Conservation (phyloP, 2,888 invertebrate genomes). For the Orchesella flavescens region DNA sequence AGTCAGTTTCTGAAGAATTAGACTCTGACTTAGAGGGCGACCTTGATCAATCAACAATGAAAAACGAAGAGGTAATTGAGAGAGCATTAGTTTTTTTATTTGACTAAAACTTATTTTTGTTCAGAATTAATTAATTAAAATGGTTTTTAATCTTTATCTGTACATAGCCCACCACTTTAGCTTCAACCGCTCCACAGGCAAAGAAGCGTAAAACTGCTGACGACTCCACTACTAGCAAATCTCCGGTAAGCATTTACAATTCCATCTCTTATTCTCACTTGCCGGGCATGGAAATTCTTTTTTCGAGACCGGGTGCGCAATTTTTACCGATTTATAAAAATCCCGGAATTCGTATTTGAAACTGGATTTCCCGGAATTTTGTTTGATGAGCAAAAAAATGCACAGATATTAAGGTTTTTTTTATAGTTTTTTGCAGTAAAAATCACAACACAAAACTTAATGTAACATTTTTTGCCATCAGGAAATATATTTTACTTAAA, state of each 20-base stretch:
- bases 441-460: too few species aligned
- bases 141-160: slow-evolving; percentile 13
- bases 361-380: too few species aligned
- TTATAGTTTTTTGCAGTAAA: too few species aligned
- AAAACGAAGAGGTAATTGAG: slow-evolving; percentile 13
- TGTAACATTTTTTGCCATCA: too few species aligned
- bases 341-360: too few species aligned
- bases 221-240: not conserved
- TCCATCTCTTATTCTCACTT: too few species aligned
- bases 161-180: not conserved
- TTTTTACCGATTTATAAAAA: too few species aligned
- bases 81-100: not conserved
- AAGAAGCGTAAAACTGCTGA: slow-evolving; percentile 54
- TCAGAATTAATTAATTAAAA: not conserved
- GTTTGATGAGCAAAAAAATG: too few species aligned
- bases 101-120: not conserved
- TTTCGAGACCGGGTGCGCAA: too few species aligned
- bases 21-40: not conserved
- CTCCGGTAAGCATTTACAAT: slow-evolving; percentile 22
- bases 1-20: not conserved
- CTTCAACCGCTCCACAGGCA: slow-evolving; percentile 22
- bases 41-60: not conserved
- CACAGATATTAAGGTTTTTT: too few species aligned
- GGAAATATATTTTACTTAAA: too few species aligned
- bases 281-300: too few species aligned